Evolutionary conservation across 2,797 vertebrate species (phyloP).

Genomic region (Myiotriccus ornatus): DNA sequence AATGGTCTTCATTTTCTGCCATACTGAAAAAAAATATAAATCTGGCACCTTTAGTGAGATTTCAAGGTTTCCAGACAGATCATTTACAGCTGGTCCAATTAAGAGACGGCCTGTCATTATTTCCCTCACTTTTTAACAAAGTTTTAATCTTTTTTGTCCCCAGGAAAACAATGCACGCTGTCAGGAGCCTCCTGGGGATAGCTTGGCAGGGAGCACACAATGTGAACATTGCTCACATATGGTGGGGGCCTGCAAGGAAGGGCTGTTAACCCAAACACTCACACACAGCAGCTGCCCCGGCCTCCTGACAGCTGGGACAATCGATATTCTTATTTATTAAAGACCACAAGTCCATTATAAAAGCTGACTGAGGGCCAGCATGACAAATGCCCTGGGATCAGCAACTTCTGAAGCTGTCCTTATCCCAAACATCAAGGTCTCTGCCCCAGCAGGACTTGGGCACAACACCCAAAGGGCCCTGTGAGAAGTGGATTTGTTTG

Average conservation of each 20-base stretch:
- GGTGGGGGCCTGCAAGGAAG: not conserved
- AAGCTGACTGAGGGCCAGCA: slow-evolving; percentile 10
- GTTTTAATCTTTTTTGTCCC: slow-evolving; percentile 6
- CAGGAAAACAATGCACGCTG: not conserved
- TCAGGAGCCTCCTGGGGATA: not conserved
- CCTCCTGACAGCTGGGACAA: slow-evolving; percentile 44
- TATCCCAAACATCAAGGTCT: slow-evolving; percentile 33
- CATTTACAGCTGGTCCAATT: not conserved
- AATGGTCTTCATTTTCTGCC: not conserved
- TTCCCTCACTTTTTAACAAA: not conserved
- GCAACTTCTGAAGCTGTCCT: not conserved
- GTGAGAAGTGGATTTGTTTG: slow-evolving; percentile 9
- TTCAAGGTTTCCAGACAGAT: not conserved
- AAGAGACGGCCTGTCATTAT: not conserved
- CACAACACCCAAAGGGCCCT: not conserved
- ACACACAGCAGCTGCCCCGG: slow-evolving; percentile 11
- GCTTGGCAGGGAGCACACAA: not conserved
- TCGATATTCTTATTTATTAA: not conserved
- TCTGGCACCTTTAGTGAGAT: not conserved
- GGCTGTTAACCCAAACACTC: slow-evolving; percentile 47
- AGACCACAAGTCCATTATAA: slow-evolving; percentile 27
- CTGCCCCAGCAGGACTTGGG: not conserved
- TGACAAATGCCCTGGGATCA: not conserved
- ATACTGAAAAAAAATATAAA: not conserved
- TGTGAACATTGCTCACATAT: not conserved